phyloP scores from a whole-genome alignment of 2,888 invertebrate genomes.

The Plagodis pulveraria region DNA sequence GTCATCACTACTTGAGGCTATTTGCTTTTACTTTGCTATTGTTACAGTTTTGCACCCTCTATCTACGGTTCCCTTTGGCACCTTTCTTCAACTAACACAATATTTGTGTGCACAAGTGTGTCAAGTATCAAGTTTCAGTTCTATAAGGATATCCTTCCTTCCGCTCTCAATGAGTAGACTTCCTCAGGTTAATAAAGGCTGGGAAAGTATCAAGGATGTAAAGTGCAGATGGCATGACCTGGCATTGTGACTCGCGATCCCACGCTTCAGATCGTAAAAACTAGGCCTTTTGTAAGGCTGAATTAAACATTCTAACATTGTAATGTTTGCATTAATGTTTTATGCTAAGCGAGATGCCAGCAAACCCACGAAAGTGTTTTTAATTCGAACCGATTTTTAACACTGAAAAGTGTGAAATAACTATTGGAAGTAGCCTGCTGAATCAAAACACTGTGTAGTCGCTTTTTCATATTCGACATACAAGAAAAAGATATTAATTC shows the following conservation, averaged over 20 bases:
- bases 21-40: no score
- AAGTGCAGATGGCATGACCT: constrained; percentile 2
- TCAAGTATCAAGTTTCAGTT: constrained; percentile 29
- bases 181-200: constrained; percentile 3
- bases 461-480: no score
- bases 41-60: not conserved
- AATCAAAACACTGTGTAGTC: no score
- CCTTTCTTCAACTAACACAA: constrained; percentile 1
- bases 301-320: no score
- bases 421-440: no score
- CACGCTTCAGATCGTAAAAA: not conserved
- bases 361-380: no score
- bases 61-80: not conserved
- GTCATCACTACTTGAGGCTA: no score
- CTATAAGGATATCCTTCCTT: constrained; percentile 1
- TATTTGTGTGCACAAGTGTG: constrained; percentile 44
- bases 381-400: no score
- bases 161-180: constrained; percentile 1
- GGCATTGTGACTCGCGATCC: not conserved
- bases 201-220: constrained; percentile 2
- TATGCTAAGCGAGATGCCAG: no score
- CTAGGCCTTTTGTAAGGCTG: not conserved
- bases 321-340: no score
- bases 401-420: no score
- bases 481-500: no score